These are phyloP conservation scores for Contarinia nasturtii DNA, from an alignment of 1,140 invertebrate genomes.

Conservation along the genomic window DNA sequence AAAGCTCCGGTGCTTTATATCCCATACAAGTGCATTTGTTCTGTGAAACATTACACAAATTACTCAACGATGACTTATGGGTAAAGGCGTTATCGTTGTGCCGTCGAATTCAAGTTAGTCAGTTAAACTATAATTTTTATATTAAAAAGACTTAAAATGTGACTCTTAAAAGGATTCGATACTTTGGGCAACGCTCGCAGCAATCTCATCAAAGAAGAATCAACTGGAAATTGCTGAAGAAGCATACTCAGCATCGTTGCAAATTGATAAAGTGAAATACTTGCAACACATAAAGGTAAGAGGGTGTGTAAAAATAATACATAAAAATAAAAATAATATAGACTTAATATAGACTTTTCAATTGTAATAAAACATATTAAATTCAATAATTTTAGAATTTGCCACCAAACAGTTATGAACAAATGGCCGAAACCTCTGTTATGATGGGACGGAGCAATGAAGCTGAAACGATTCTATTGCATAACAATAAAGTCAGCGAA, in stretches of 20 bases:
- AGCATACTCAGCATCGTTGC: conserved; percentile 73
- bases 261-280: conserved; percentile 78
- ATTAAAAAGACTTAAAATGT: too few species aligned
- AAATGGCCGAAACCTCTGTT: conserved; percentile 62
- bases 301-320: background rate
- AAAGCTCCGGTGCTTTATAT: conserved; percentile 16
- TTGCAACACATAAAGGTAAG: conserved; percentile 58
- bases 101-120: conserved; percentile 9
- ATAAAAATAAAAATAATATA: too few species aligned
- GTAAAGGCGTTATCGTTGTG: conserved; percentile 18
- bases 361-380: too few species aligned
- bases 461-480: conserved; percentile 64
- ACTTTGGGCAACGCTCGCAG: conserved; percentile 75
- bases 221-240: conserved; percentile 71
- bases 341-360: too few species aligned
- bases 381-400: too few species aligned
- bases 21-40: conserved; percentile 17
- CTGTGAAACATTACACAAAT: conserved; percentile 18
- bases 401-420: conserved; percentile 30
- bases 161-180: conserved; percentile 56
- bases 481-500: conserved; percentile 52
- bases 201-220: conserved; percentile 55
- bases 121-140: too few species aligned
- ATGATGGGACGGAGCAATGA: conserved; percentile 58
- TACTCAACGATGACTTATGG: conserved; percentile 18